phyloP scores from a whole-genome alignment of 2,888 invertebrate genomes.

The Pterobdella sp. region DNA sequence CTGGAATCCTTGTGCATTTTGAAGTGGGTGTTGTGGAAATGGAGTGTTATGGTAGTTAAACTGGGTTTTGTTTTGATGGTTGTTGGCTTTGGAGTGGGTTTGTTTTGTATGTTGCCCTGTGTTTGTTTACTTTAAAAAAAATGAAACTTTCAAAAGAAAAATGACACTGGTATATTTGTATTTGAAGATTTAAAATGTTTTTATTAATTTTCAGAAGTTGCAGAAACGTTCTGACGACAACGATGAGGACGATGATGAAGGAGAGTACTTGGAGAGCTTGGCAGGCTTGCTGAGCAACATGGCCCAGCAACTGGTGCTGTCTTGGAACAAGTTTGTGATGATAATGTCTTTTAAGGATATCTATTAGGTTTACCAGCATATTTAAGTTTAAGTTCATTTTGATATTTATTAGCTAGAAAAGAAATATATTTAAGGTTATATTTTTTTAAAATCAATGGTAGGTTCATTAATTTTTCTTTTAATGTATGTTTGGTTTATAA shows the following conservation, averaged over 20 bases:
- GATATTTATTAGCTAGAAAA: neutral
- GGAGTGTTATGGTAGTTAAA: neutral
- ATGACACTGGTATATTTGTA: no score
- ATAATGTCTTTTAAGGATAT: neutral
- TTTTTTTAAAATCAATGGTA: no score
- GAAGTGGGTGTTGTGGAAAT: conserved; percentile 6
- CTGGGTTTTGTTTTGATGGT: neutral
- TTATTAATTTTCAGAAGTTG: neutral
- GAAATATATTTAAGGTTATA: neutral
- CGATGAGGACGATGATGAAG: conserved; percentile 52
- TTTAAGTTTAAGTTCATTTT: neutral
- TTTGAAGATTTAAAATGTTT: neutral
- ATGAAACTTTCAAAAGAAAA: no score
- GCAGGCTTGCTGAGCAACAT: conserved; percentile 55
- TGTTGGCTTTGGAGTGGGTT: neutral
- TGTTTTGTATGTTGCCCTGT: no score
- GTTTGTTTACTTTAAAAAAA: no score
- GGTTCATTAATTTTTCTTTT: no score
- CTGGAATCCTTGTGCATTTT: conserved; percentile 40
- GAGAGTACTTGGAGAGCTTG: conserved; percentile 54
- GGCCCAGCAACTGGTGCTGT: conserved; percentile 53
- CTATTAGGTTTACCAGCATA: neutral
- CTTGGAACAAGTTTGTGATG: conserved; percentile 52
- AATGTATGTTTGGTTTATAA: no score
- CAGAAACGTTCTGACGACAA: neutral